phyloP scores from a whole-genome alignment of 2,797 vertebrate species.

The Neosalanx taihuensis region DNA sequence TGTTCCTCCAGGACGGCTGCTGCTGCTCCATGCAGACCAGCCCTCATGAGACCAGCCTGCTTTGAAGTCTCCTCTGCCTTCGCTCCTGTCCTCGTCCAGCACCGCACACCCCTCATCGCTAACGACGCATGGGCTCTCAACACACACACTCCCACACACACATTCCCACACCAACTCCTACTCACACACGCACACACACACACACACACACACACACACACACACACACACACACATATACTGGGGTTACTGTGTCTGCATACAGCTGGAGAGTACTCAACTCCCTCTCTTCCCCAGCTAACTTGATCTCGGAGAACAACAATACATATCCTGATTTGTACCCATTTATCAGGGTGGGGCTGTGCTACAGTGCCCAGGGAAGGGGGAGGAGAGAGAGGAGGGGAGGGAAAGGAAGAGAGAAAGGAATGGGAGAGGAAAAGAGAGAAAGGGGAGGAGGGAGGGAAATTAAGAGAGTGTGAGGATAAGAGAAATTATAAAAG shows the following conservation, averaged over 20 bases:
- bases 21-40: slow-evolving; percentile 17
- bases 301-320: background rate
- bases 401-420: too few species aligned
- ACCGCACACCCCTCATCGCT: background rate
- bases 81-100: background rate
- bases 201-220: background rate
- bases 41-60: background rate
- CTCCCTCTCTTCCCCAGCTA: background rate
- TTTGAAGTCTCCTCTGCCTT: background rate
- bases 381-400: background rate
- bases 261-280: background rate
- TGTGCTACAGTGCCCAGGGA: background rate
- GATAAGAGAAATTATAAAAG: background rate
- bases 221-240: background rate
- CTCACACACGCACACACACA: background rate
- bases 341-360: background rate
- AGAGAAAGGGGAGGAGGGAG: too few species aligned
- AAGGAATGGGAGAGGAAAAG: slow-evolving; percentile 29
- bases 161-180: too few species aligned
- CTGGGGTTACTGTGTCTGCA: background rate
- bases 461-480: background rate
- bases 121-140: slow-evolving; percentile 1
- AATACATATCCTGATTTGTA: background rate
- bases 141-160: background rate
- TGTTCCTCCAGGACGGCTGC: slow-evolving; percentile 16